Evolutionary conservation across 2,888 invertebrate species (phyloP).

Genomic region (Sicus ferrugineus): DNA sequence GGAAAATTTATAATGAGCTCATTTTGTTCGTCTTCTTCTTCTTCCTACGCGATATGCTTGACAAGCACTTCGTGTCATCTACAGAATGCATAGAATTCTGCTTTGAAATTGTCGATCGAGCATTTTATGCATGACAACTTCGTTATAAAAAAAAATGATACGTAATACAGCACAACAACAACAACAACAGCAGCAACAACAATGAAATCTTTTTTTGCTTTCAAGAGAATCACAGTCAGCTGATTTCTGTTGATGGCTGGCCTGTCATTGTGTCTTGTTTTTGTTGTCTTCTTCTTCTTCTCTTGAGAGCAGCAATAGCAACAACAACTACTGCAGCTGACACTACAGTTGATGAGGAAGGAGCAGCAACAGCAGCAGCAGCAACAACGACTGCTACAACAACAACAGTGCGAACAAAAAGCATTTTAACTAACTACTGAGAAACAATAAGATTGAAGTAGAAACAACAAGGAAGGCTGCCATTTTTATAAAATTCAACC

Average conservation of each 20-base stretch:
- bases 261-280: background rate
- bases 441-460: background rate
- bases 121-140: background rate
- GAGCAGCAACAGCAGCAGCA: background rate
- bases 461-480: background rate
- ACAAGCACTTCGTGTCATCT: no score
- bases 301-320: background rate
- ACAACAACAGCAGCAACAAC: no score
- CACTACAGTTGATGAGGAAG: background rate
- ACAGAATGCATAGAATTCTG: background rate
- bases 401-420: background rate
- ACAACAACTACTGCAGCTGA: background rate
- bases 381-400: background rate
- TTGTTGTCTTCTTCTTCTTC: background rate
- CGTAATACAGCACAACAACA: no score
- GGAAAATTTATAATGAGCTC: no score
- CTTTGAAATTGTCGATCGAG: background rate
- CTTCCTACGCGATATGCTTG: no score
- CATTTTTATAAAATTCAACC: slow-evolving; percentile 6
- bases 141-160: background rate
- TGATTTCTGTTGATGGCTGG: background rate
- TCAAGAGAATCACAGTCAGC: background rate
- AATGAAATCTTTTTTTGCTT: no score
- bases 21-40: no score
- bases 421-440: background rate